Percentiles rank a stretch among this genome's conserved stretches.
Evolutionary conservation across 2,113 vertebrate species (phyloP).

Genomic region (Nymphicus hollandicus): DNA sequence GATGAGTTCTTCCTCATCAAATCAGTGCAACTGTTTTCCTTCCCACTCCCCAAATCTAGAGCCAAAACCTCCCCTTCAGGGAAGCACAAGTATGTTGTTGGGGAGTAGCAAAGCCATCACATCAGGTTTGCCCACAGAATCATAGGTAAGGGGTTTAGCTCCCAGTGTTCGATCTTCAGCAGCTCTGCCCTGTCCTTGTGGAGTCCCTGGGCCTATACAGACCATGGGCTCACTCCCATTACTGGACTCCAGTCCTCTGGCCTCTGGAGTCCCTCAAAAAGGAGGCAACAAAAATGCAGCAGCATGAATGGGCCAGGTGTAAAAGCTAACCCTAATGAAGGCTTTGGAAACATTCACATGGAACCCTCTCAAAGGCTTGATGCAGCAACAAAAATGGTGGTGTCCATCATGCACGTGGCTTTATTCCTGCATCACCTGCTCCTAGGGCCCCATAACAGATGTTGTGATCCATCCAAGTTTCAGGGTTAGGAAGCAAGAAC

Average conservation of each 20-base stretch:
- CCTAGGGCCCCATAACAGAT: not conserved
- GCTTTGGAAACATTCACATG: not conserved
- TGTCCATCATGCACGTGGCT: accelerated
- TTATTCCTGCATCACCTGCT: not conserved
- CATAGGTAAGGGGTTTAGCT: not conserved
- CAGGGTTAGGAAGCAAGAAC: not conserved
- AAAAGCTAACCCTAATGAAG: not conserved
- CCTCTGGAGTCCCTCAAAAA: not conserved
- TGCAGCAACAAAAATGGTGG: not conserved
- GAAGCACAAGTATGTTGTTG: not conserved
- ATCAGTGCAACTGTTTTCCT: not conserved
- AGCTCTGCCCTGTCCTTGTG: not conserved
- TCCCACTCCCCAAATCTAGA: not conserved
- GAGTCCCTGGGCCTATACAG: not conserved
- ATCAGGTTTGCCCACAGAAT: not conserved
- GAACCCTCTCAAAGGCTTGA: not conserved
- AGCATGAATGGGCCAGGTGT: accelerated
- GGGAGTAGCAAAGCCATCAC: not conserved
- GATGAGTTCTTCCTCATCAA: not conserved
- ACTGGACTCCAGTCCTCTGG: not conserved
- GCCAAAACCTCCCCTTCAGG: not conserved
- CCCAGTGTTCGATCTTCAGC: not conserved
- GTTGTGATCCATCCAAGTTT: not conserved
- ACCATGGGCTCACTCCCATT: accelerated
- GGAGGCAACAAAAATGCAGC: not conserved